Evolutionary conservation across 1,140 invertebrate genomes (phyloP).

Genomic region (Acromyrmex heyeri): DNA sequence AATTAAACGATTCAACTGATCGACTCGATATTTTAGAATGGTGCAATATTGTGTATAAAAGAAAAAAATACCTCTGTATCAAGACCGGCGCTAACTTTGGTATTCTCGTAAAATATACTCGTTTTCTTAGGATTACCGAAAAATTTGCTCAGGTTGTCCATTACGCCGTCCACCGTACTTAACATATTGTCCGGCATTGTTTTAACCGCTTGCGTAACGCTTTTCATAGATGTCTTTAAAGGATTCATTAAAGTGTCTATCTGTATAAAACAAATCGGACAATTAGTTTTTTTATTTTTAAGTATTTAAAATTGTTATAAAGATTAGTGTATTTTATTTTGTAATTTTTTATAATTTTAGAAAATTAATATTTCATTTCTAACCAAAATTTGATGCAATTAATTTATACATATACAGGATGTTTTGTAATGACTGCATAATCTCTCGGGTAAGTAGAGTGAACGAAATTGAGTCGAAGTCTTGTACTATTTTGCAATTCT

Average conservation of each 20-base stretch:
- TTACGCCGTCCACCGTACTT: constrained; percentile 93
- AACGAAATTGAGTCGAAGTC: too few relatives aligned
- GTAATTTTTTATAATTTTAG: neutral
- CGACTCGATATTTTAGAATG: neutral
- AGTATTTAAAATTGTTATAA: neutral
- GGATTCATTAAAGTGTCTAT: constrained; percentile 94
- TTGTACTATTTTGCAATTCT: too few relatives aligned
- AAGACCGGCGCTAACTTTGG: constrained; percentile 89
- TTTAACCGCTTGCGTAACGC: constrained; percentile 91
- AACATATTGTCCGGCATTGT: constrained; percentile 94
- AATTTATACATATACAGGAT: neutral
- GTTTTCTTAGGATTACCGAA: constrained; percentile 86
- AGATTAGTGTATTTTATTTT: constrained; percentile 1
- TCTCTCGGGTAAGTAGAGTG: too few relatives aligned
- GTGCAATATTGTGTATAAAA: neutral
- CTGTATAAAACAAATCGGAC: constrained; percentile 84
- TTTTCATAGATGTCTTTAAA: constrained; percentile 93
- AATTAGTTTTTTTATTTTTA: constrained; percentile 22
- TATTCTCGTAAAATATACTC: constrained; percentile 84
- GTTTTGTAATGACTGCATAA: too few relatives aligned
- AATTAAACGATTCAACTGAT: constrained; percentile 22
- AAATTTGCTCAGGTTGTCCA: constrained; percentile 91
- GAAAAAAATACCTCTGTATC: constrained; percentile 87
- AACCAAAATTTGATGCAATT: neutral
- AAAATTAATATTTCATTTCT: neutral